Evolutionary conservation across 2,113 vertebrate genomes (phyloP).

Genomic region (Alligator mississippiensis): DNA sequence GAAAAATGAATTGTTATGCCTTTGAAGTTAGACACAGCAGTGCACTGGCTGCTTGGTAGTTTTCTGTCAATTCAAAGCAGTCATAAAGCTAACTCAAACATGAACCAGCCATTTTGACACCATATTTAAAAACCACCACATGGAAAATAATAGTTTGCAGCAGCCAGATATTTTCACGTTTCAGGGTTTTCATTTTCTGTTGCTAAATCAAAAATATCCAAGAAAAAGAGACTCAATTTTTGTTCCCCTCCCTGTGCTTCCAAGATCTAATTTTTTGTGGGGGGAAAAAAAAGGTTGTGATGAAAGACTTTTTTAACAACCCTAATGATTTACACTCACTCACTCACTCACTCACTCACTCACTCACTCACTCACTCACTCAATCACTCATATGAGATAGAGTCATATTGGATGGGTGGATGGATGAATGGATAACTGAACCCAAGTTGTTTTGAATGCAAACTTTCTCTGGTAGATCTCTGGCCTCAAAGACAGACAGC

Average conservation of each 20-base stretch:
- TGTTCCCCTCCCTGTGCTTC: too few species aligned
- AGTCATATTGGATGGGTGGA: too few species aligned
- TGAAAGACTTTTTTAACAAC: background rate
- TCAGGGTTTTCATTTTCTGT: conserved; percentile 2
- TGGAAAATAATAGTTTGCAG: too few species aligned
- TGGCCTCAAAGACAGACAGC: background rate
- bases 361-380: too few species aligned
- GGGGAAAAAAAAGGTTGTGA: background rate
- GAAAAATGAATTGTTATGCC: background rate
- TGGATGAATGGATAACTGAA: background rate
- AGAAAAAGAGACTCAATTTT: background rate
- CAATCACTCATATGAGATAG: too few species aligned
- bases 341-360: too few species aligned
- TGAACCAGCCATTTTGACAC: background rate
- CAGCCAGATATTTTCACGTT: too few species aligned
- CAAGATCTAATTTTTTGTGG: background rate
- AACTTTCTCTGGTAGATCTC: background rate
- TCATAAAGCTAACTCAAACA: background rate
- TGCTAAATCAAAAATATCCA: background rate
- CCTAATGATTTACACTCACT: background rate
- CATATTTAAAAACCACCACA: too few species aligned
- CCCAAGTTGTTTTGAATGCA: background rate
- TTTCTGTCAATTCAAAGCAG: conserved; percentile 18
- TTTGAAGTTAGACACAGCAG: background rate
- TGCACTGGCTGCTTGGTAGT: background rate